Conservation (phyloP, 2,888 invertebrate species). For the Catocala sponsa region DNA sequence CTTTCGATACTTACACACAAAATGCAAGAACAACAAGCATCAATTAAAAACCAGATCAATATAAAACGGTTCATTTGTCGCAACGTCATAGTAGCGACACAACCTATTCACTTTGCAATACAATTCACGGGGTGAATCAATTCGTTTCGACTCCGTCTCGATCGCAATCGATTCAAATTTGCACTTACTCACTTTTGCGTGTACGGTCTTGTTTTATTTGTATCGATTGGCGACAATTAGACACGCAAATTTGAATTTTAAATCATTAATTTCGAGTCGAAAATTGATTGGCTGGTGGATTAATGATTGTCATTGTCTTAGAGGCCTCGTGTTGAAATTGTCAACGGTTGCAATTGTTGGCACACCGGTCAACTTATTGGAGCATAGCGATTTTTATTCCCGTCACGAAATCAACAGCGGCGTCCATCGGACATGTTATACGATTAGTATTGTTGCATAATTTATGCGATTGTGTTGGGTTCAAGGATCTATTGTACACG, state of each 20-base stretch:
- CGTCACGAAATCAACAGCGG: slow-evolving; percentile 69
- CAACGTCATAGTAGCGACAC: slow-evolving; percentile 59
- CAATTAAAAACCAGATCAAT: slow-evolving; percentile 78
- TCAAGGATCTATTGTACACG: slow-evolving; percentile 63
- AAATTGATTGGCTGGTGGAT: slow-evolving; percentile 58
- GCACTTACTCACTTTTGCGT: slow-evolving; percentile 68
- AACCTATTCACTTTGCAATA: slow-evolving; percentile 76
- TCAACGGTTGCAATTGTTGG: slow-evolving; percentile 71
- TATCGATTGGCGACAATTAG: slow-evolving; percentile 58
- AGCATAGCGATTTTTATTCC: slow-evolving; percentile 82
- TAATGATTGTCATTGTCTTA: slow-evolving; percentile 80
- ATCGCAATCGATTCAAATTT: slow-evolving; percentile 72
- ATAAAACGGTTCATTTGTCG: slow-evolving; percentile 71
- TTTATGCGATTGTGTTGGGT: slow-evolving; percentile 63
- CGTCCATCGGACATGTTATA: slow-evolving; percentile 68
- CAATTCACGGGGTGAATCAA: slow-evolving; percentile 77
- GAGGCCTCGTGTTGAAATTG: slow-evolving; percentile 76
- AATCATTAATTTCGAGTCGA: slow-evolving; percentile 63
- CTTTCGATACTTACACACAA: slow-evolving; percentile 36
- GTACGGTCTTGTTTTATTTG: slow-evolving; percentile 70
- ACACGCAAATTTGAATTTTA: slow-evolving; percentile 62
- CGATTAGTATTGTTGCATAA: slow-evolving; percentile 74
- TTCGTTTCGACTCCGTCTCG: slow-evolving; percentile 72
- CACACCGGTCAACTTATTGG: slow-evolving; percentile 82
- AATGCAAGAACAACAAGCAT: slow-evolving; percentile 60